Evolutionary conservation across 2,888 invertebrate genomes (phyloP).

Genomic region (Orthosia incerta): DNA sequence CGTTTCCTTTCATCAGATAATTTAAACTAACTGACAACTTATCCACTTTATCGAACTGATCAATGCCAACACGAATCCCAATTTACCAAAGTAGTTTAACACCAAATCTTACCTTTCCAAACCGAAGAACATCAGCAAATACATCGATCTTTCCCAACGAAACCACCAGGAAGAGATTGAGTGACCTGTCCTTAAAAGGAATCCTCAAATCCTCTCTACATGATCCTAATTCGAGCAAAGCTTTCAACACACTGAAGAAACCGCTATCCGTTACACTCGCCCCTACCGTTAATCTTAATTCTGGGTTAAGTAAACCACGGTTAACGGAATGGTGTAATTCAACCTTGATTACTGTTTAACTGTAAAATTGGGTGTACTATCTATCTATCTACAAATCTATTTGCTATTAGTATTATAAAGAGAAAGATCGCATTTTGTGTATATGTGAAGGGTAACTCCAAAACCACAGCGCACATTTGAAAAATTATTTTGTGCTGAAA

Average conservation of each 20-base stretch:
- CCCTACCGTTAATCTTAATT: constrained; percentile 59
- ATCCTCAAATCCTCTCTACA: constrained; percentile 40
- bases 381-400: too few species aligned
- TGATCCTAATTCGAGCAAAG: constrained; percentile 57
- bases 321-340: constrained; percentile 49
- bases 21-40: too few species aligned
- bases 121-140: not conserved
- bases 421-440: too few species aligned
- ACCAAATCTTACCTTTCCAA: not conserved
- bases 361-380: constrained; percentile 21
- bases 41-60: not conserved
- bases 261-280: constrained; percentile 50
- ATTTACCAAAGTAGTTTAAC: constrained; percentile 1
- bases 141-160: not conserved
- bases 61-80: not conserved
- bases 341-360: constrained; percentile 47
- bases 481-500: too few species aligned
- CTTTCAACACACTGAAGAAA: constrained; percentile 53
- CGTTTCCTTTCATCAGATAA: too few species aligned
- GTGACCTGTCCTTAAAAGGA: constrained; percentile 39
- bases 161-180: constrained; percentile 11
- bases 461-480: too few species aligned
- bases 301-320: constrained; percentile 59
- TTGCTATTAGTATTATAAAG: too few species aligned
- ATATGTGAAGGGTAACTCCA: too few species aligned